These are phyloP conservation scores for Oncorhynchus kisutch DNA, from an alignment of 2,113 vertebrate species.

Conservation along the genomic window DNA sequence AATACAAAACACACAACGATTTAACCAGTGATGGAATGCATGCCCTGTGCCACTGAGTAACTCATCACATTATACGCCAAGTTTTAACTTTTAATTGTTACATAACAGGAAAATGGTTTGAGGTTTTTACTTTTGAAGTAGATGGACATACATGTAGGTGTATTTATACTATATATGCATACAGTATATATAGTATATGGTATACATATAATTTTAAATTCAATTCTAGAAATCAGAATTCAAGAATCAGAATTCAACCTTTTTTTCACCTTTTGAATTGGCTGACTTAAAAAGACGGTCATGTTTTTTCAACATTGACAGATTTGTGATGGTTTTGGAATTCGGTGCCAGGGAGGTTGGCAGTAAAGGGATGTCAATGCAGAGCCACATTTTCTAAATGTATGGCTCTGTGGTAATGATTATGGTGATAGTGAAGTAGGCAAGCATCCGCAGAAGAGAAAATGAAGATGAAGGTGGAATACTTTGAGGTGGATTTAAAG, in stretches of 20 bases:
- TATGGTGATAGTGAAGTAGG: slow-evolving; percentile 11
- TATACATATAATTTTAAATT: slow-evolving; percentile 44
- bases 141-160: slow-evolving; percentile 46
- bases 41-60: slow-evolving; percentile 62
- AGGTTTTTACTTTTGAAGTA: slow-evolving; percentile 43
- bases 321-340: slow-evolving; percentile 44
- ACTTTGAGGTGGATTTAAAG: slow-evolving; percentile 42
- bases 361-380: not conserved
- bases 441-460: slow-evolving; percentile 28
- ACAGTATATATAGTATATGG: slow-evolving; percentile 58
- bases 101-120: slow-evolving; percentile 47
- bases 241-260: slow-evolving; percentile 31
- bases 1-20: slow-evolving; percentile 48
- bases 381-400: too few species aligned
- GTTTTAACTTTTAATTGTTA: slow-evolving; percentile 48
- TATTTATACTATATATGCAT: slow-evolving; percentile 70
- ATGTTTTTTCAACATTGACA: not conserved
- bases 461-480: slow-evolving; percentile 9
- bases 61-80: slow-evolving; percentile 50
- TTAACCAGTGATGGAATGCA: slow-evolving; percentile 73
- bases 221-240: not conserved
- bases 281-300: slow-evolving; percentile 29
- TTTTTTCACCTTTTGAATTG: slow-evolving; percentile 36
- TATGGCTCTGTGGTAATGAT: not conserved
- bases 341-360: too few species aligned